phyloP scores from a whole-genome alignment of 2,797 vertebrate genomes.

The Poecilia gillii region DNA sequence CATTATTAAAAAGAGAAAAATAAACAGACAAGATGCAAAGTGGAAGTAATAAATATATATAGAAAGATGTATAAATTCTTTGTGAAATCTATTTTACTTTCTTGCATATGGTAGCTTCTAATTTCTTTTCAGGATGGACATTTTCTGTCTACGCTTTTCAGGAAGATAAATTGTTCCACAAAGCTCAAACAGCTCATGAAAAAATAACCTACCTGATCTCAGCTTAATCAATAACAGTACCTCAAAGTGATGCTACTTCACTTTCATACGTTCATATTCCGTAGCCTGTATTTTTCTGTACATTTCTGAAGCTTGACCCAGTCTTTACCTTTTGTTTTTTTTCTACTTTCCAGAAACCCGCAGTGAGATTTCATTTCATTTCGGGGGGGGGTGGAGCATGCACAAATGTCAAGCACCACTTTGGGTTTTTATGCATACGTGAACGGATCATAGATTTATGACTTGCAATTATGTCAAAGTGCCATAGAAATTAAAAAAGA shows the following conservation, averaged over 20 bases:
- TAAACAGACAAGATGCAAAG: not conserved
- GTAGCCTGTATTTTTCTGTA: constrained; percentile 65
- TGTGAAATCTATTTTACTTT: not conserved
- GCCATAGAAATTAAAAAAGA: constrained; percentile 65
- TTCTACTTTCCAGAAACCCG: constrained; percentile 19
- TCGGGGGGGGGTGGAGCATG: constrained; percentile 70
- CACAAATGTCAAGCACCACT: constrained; percentile 78
- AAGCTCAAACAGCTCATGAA: constrained; percentile 59
- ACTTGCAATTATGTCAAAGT: constrained; percentile 83
- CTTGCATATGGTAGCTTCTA: constrained; percentile 48
- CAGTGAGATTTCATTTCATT: constrained; percentile 52
- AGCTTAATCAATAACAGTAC: constrained; percentile 68
- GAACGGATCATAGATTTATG: constrained; percentile 83
- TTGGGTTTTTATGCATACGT: constrained; percentile 64
- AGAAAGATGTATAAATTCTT: constrained; percentile 8
- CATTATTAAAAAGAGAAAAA: not conserved
- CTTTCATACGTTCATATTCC: constrained; percentile 54
- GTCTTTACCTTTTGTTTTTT: constrained; percentile 29
- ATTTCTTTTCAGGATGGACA: constrained; percentile 60
- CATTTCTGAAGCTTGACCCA: constrained; percentile 30
- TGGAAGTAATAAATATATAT: constrained; percentile 9
- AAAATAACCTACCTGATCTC: constrained; percentile 57
- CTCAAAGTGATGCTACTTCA: constrained; percentile 67
- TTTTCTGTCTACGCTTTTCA: constrained; percentile 45
- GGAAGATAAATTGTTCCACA: constrained; percentile 63